Evolutionary conservation across 2,888 invertebrate genomes (phyloP), one percentile per base, ranked within the genome.

Genomic region (Gnatocerus cornutus): DNA sequence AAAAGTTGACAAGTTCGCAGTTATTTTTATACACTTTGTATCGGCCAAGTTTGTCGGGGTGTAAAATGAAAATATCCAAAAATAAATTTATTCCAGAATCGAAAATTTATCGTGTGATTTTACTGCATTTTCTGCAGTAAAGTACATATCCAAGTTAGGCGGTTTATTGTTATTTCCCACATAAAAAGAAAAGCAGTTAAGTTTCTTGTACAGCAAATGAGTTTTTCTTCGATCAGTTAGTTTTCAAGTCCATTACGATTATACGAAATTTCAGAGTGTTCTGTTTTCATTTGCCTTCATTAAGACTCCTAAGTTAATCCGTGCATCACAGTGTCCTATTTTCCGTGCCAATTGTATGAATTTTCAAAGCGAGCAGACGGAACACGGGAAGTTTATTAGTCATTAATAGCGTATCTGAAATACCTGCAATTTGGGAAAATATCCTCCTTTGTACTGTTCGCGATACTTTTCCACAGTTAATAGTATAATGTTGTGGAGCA

Each of bases 201-300:
- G 59, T 59, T 59, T 59, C 41, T 59, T 53, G 45, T 46, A 29
- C 12, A 30, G 29, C 45, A 46, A 46, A 59, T 29, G 59, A 59
- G 45, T 59, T 45, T 59, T 59, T 59, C 59, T 59, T 59, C 59
- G 59, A 59, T 59, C 59, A 59, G 59, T 59, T 59, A 59, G 59
- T 59, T 46, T 56, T 59, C 59, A 59, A 59, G 43, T 59, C 45
- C 59, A 59, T 59, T 59, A 45, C 59, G 43, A 59, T 46, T 59
- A 56, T 46, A 46, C 45, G 59, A 59, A 59, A 45, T 30, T 59
- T 59, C 59, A 59, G 45, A 14, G 29, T 16, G 41, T 56, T 56
- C 56, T 41, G 56, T 43, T 56, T 39, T 21, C 56, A 56, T 56
- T 56, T 56, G 8, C 56, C 56, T 56, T 56, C 39, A 56, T 56